Evolutionary conservation across 2,797 vertebrate species (phyloP).

Genomic region (Myotis findleyi): DNA sequence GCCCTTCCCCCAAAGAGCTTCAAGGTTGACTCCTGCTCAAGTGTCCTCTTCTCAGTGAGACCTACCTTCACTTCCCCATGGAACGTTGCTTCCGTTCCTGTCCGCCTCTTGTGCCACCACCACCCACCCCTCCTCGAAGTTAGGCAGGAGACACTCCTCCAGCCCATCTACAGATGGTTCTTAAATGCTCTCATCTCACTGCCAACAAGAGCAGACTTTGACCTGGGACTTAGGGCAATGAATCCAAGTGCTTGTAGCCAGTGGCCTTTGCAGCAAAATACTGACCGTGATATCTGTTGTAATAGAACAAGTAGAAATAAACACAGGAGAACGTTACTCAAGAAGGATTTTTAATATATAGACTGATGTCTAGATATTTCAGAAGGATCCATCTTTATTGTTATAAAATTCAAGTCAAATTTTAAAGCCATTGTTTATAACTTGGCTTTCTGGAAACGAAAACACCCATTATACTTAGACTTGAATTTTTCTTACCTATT

Average conservation of each 20-base stretch:
- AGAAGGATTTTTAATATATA: not conserved
- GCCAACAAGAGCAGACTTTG: not conserved
- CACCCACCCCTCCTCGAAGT: not conserved
- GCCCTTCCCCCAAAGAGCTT: not conserved
- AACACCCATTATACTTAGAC: not conserved
- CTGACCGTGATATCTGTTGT: not conserved
- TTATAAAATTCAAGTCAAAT: constrained; percentile 12
- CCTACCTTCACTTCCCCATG: not conserved
- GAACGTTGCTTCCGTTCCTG: not conserved
- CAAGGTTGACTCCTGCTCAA: not conserved
- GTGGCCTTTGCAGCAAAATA: not conserved
- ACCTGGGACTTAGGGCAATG: not conserved
- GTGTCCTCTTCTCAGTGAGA: not conserved
- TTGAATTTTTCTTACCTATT: constrained; percentile 46
- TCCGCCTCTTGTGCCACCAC: not conserved
- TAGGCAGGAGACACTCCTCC: not conserved
- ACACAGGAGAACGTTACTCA: not conserved
- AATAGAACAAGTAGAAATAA: not conserved
- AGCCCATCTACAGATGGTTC: not conserved
- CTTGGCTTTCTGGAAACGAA: constrained; percentile 58
- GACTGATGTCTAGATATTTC: not conserved
- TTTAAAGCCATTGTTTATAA: constrained; percentile 47
- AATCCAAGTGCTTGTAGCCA: not conserved
- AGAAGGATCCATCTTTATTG: not conserved
- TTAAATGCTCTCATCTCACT: not conserved